Percentiles rank a stretch among this genome's conserved stretches.
Conservation (phyloP, 2,113 vertebrate species). For the Podarcis cretensis region DNA sequence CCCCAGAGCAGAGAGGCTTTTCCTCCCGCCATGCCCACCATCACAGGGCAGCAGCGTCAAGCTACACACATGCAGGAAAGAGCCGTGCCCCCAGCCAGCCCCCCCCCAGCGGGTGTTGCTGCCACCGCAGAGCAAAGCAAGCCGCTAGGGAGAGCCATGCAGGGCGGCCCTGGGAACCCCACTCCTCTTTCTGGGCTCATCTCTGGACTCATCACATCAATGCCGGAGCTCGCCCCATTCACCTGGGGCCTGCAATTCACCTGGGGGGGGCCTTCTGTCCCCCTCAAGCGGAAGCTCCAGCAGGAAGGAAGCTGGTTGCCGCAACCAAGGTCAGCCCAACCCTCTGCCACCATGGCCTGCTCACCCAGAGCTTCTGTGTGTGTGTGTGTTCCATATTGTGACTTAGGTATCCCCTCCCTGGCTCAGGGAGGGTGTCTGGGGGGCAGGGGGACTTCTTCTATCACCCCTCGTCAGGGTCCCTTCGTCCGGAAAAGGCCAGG, state of each 20-base stretch:
- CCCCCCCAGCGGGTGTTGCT: not conserved
- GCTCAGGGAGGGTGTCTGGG: no score
- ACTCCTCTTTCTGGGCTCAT: no score
- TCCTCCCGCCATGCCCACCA: not conserved
- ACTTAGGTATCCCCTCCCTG: no score
- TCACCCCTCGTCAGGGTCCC: not conserved
- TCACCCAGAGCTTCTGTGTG: no score
- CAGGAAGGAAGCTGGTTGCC: not conserved
- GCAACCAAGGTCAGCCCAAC: not conserved
- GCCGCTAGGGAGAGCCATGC: slow-evolving; percentile 12
- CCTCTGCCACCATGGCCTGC: not conserved
- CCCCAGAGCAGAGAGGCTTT: not conserved
- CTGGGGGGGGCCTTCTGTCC: not conserved
- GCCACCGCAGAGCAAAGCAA: not conserved
- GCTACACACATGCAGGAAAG: slow-evolving; percentile 14
- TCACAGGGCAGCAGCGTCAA: not conserved
- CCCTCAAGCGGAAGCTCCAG: not conserved
- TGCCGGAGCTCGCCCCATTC: not conserved
- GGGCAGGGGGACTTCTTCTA: not conserved
- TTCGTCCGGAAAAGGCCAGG: not conserved
- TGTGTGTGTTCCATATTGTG: no score
- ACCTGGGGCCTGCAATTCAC: no score
- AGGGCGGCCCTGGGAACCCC: not conserved
- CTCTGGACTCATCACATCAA: no score
- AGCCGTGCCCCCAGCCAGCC: not conserved